Conservation (phyloP, 2,888 invertebrate species). For the Coelopa pilipes region DNA sequence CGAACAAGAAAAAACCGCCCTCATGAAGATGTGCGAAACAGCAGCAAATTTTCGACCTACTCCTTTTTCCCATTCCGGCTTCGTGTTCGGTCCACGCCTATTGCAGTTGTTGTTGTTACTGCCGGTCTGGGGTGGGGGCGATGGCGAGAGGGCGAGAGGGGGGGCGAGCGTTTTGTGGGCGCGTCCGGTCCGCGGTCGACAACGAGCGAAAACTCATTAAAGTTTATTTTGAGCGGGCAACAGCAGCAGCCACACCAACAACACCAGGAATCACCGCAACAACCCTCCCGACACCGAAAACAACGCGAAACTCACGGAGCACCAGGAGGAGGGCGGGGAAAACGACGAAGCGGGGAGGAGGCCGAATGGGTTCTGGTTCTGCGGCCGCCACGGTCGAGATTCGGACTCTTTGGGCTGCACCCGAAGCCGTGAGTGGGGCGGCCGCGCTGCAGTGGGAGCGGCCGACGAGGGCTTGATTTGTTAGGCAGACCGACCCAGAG, state of each 20-base stretch:
- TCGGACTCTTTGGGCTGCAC: no score
- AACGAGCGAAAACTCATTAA: constrained; percentile 56
- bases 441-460: no score
- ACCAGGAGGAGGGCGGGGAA: not conserved
- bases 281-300: not conserved
- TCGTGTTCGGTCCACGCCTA: no score
- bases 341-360: no score
- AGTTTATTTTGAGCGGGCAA: constrained; percentile 50
- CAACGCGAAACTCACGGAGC: not conserved
- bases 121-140: no score
- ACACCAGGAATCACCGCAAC: not conserved
- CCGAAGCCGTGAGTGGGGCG: no score
- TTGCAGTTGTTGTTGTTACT: not conserved
- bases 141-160: no score
- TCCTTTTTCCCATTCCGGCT: not conserved
- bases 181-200: not conserved
- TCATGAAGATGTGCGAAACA: not conserved
- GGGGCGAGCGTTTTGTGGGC: not conserved
- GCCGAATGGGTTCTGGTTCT: no score
- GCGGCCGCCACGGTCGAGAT: no score
- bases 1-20: not conserved
- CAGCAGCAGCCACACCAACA: not conserved
- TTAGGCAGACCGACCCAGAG: no score
- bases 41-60: not conserved
- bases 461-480: no score